These are phyloP conservation scores for Catagonus wagneri DNA, from an alignment of 2,113 vertebrate species.

Conservation along the genomic window DNA sequence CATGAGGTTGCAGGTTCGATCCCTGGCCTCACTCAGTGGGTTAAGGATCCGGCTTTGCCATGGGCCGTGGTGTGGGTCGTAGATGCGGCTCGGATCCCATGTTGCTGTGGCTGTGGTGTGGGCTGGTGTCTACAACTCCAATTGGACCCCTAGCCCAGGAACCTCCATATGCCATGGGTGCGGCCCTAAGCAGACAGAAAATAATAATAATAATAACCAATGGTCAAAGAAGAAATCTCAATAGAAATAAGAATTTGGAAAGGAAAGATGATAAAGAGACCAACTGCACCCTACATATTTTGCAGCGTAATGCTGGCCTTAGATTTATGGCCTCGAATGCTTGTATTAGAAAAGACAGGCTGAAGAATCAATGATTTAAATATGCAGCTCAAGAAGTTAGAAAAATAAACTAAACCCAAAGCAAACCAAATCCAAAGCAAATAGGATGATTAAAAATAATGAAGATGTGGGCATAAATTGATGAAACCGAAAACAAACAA, in stretches of 20 bases:
- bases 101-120: too few species aligned
- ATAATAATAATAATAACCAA: too few species aligned
- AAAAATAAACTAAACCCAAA: constrained; percentile 45
- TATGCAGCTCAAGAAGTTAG: neutral
- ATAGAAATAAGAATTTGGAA: neutral
- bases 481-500: constrained; percentile 1
- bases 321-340: neutral
- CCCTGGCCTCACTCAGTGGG: too few species aligned
- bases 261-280: neutral
- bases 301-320: neutral
- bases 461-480: neutral
- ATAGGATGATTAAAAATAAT: neutral
- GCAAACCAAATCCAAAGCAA: neutral
- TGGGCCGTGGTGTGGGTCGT: too few species aligned
- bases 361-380: constrained; percentile 14
- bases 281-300: neutral
- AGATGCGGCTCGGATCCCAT: too few species aligned
- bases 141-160: too few species aligned
- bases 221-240: constrained; percentile 24
- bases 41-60: too few species aligned
- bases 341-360: neutral
- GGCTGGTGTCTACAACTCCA: too few species aligned
- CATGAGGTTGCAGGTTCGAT: too few species aligned
- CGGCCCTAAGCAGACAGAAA: too few species aligned
- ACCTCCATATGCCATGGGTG: too few species aligned